These are phyloP conservation scores for Ceyx cyanopectus DNA, from an alignment of 2,113 vertebrate genomes.

Conservation along the genomic window DNA sequence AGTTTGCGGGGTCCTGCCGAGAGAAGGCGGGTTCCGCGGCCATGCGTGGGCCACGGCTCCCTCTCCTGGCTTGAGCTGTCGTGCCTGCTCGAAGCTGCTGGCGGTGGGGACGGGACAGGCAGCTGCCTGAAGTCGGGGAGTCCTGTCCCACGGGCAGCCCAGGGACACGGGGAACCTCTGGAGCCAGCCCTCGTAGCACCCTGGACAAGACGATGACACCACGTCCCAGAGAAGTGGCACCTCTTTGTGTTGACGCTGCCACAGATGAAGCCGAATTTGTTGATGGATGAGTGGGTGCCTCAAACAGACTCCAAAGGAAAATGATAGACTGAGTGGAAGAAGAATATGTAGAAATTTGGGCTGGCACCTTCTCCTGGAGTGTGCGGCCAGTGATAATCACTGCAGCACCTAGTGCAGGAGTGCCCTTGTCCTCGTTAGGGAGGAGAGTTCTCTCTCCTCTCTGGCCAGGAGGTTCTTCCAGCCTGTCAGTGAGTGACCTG, in stretches of 20 bases:
- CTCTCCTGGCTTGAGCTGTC: slow-evolving; percentile 30
- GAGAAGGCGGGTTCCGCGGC: not conserved
- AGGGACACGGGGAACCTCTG: not conserved
- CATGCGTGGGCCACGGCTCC: slow-evolving; percentile 21
- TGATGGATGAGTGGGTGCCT: not conserved
- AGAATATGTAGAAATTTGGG: not conserved
- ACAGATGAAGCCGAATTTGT: not conserved
- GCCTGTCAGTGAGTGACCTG: not conserved
- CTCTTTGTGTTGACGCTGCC: accelerated
- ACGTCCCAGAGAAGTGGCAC: not conserved
- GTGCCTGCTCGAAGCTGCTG: not conserved
- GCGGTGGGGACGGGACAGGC: not conserved
- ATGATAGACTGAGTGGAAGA: not conserved
- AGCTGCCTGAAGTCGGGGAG: too few relatives aligned
- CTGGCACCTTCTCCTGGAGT: not conserved
- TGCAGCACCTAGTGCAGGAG: not conserved
- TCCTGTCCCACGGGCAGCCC: not conserved
- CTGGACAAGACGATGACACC: accelerated
- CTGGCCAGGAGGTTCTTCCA: not conserved
- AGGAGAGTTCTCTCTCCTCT: not conserved
- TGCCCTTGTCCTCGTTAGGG: not conserved
- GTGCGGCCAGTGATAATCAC: accelerated
- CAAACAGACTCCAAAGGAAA: not conserved
- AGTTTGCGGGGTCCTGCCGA: not conserved
- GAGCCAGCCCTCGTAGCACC: not conserved